Base-by-base conservation (phyloP, 1,140 invertebrate genomes). In the Drosophila serrata region DNA sequence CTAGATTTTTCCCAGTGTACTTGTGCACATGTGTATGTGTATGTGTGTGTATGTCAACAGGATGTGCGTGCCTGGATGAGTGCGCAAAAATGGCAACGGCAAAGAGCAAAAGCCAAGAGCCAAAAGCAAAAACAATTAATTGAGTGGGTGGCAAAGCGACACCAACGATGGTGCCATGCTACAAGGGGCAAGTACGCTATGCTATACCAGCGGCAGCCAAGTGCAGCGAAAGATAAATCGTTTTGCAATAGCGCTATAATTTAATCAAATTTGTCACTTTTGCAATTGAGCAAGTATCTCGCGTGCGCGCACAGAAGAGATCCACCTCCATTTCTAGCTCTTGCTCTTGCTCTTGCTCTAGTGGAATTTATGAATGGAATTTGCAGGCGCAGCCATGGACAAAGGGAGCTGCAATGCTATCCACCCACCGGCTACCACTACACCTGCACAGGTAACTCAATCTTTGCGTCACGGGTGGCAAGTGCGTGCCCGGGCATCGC, bases 221-320 rank as follows among this genome's bases (percentile, higher is more conserved):
- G 76, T 88, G 85, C 84, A 69, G 61, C 84, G 64, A 79, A 85
- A 90, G 85, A 88, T 90, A 90, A 88, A 88, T 90, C 86, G 85
- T 57, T 88, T 90, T 90, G 85, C 85, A 90, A 88, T 90, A 85
- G 85, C 85, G 81, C 81, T 75, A 88, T 88, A 85, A 88, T 90
- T 88, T 88, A 88, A 88, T 88, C 85, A 88, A 90, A 90, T 88
- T 88, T 88, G 85, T 88, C 85, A 90, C 85, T 77, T 87, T 80
- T 90, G 77, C 84, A 90, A 88, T 88, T 90, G 81, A 88, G 85
- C 81, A 79, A 78, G n/a, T n/a, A n/a, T n/a, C 63, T 84, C 48
- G 40, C 81, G 31, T 11, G 49, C 81, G 51, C 4, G 7, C 9
- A 55, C 39, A 42, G 24, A 11, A 49, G 43, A 24, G 27, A 40